These are phyloP conservation scores for Clivina fossor DNA, from an alignment of 2,888 invertebrate genomes.

Conservation along the genomic window DNA sequence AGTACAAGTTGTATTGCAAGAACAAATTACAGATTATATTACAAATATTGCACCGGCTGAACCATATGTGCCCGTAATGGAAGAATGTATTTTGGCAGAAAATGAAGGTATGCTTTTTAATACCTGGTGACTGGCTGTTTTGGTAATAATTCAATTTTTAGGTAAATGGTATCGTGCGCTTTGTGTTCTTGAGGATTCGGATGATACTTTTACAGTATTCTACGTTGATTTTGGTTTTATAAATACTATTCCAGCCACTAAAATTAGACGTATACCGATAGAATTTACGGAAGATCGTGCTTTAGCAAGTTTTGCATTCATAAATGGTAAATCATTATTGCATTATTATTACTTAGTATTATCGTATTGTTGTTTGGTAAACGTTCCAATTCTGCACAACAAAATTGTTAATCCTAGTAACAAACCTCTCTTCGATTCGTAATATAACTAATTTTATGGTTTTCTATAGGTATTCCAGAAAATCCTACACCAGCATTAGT, in stretches of 20 bases:
- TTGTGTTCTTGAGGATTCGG: conserved; percentile 36
- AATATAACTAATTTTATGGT: not conserved
- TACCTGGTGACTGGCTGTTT: no score
- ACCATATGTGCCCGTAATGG: conserved; percentile 40
- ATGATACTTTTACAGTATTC: conserved; percentile 37
- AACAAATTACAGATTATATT: conserved; percentile 11
- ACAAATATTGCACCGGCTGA: conserved; percentile 18
- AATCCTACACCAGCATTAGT: not conserved
- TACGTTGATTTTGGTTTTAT: conserved; percentile 48
- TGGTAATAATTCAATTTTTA: conserved; percentile 37
- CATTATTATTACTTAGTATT: no score
- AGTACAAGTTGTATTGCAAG: conserved; percentile 12
- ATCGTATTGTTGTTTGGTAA: no score
- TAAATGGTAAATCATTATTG: conserved; percentile 41
- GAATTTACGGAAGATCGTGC: conserved; percentile 41
- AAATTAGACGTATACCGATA: conserved; percentile 44
- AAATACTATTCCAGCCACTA: conserved; percentile 33
- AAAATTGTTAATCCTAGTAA: no score
- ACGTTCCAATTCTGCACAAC: no score
- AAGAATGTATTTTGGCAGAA: conserved; percentile 45
- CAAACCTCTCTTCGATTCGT: no score
- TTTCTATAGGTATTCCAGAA: conserved; percentile 8
- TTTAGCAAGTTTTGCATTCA: conserved; percentile 40
- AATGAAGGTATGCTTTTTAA: conserved; percentile 42
- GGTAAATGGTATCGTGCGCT: conserved; percentile 45